Evolutionary conservation across 2,797 vertebrate species (phyloP).

Genomic region (Thalassophryne amazonica): DNA sequence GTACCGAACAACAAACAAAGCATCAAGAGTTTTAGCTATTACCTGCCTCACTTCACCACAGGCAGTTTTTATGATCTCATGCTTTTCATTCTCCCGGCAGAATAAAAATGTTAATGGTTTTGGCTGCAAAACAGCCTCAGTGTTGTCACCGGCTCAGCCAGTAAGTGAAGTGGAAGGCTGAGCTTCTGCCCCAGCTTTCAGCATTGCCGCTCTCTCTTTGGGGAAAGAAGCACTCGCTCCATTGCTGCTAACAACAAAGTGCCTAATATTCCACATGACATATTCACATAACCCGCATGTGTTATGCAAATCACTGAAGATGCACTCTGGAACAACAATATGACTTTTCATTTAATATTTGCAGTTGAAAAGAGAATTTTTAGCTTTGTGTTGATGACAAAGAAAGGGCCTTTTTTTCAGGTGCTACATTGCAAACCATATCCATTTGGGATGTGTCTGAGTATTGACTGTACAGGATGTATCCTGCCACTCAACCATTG

Average conservation of each 20-base stretch:
- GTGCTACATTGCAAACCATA: too few relatives aligned
- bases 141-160: constrained; percentile 40
- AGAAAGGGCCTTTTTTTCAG: too few relatives aligned
- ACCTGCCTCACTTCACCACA: constrained; percentile 50
- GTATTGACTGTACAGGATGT: too few relatives aligned
- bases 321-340: too few relatives aligned
- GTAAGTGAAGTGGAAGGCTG: constrained; percentile 37
- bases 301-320: constrained; percentile 34
- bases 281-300: constrained; percentile 27
- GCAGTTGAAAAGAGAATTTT: not conserved
- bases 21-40: constrained; percentile 50
- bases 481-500: too few relatives aligned
- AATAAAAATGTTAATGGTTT: constrained; percentile 54
- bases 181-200: constrained; percentile 37
- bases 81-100: constrained; percentile 27
- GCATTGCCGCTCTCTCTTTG: constrained; percentile 13
- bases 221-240: constrained; percentile 6
- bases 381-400: not conserved
- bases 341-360: not conserved
- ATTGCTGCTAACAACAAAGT: not conserved
- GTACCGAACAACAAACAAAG: constrained; percentile 56
- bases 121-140: constrained; percentile 28
- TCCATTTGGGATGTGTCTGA: too few relatives aligned
- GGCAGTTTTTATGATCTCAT: constrained; percentile 25
- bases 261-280: constrained; percentile 24